Evolutionary conservation across 2,113 vertebrate species (phyloP), one percentile per base, ranked within the genome.

Genomic region (Clupea harengus): DNA sequence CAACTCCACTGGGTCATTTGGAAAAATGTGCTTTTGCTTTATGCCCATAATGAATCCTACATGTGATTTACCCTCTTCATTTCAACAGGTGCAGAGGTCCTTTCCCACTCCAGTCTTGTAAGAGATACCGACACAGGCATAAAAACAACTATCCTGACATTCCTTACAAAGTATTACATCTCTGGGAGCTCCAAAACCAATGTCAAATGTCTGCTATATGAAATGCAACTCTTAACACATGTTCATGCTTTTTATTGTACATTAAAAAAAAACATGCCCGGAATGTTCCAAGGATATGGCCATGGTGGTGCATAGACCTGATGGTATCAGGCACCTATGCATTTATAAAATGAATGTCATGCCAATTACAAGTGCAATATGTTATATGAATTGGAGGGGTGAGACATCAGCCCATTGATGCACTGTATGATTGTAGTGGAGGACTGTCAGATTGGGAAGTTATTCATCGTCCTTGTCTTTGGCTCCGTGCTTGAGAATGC

Each of bases 401-500:
- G 72, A 78, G 72, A 28, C 72, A 78, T 78, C 72, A 17, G 72
- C 28, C 15, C 72, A 78, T 25, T 78, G 72, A 39, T 44, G 72
- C 72, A 32, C 10, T 78, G 72, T 78, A 39, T 78, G 25, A 32
- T 32, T 78, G 72, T 32, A 28, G 28, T 39, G 72, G 32, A 18
- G 72, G 13, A 15, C 25, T 25, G 3, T 39, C 28, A 28, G 64
- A 72, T 1, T 11, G 54, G 18, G n/a, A 17, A 52, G 20, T 88
- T 95, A 96, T 87, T 95, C 94, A 50, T 95, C 95, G n/a, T 95
- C 95, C 88, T 95, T 95, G 86, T 95, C 95, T 87, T 96, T 99
- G 93, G 98, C 98, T 0, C 98, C 98, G 0, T 99, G 98, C 90
- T 99, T 99, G 89, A 99, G 96, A 91, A 99, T 99, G 92, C 98